Conservation (phyloP, 2,888 invertebrate genomes). For the Pristionchus maxplancki region DNA sequence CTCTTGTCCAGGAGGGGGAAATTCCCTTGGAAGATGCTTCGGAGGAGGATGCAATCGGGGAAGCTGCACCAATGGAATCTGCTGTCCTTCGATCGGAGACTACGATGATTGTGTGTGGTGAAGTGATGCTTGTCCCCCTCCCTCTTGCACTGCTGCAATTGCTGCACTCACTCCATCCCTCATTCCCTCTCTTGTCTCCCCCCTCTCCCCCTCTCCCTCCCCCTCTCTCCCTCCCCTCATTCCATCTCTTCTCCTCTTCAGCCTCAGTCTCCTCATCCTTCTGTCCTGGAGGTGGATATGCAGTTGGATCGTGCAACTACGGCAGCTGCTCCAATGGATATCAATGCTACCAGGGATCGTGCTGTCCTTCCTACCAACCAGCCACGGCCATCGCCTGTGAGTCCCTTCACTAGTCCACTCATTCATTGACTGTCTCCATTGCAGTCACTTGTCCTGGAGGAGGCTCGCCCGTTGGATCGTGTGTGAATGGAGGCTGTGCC, state of each 20-base stretch:
- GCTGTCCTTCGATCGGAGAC: constrained; percentile 52
- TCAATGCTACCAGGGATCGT: constrained; percentile 67
- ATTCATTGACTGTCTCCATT: constrained; percentile 38
- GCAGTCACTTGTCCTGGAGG: constrained; percentile 69
- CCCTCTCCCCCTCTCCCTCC: background rate
- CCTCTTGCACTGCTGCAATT: constrained; percentile 47
- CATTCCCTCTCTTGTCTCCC: constrained; percentile 11
- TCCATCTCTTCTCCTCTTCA: constrained; percentile 10
- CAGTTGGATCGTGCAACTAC: constrained; percentile 68
- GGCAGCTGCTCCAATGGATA: constrained; percentile 72
- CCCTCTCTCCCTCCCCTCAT: background rate
- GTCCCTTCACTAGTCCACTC: constrained; percentile 1
- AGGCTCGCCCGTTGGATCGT: constrained; percentile 65
- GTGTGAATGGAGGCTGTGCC: constrained; percentile 68
- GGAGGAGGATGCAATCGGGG: constrained; percentile 27
- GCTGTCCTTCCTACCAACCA: constrained; percentile 66
- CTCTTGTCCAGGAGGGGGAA: constrained; percentile 50
- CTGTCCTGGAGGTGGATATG: constrained; percentile 71
- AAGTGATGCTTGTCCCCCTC: constrained; percentile 23
- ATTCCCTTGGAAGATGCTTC: constrained; percentile 52
- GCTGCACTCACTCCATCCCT: constrained; percentile 38
- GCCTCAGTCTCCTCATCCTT: constrained; percentile 38
- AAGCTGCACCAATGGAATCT: constrained; percentile 54
- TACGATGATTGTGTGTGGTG: constrained; percentile 43
- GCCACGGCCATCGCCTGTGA: constrained; percentile 62